Evolutionary conservation across 2,797 vertebrate genomes (phyloP).

Genomic region (Peromyscus eremicus): DNA sequence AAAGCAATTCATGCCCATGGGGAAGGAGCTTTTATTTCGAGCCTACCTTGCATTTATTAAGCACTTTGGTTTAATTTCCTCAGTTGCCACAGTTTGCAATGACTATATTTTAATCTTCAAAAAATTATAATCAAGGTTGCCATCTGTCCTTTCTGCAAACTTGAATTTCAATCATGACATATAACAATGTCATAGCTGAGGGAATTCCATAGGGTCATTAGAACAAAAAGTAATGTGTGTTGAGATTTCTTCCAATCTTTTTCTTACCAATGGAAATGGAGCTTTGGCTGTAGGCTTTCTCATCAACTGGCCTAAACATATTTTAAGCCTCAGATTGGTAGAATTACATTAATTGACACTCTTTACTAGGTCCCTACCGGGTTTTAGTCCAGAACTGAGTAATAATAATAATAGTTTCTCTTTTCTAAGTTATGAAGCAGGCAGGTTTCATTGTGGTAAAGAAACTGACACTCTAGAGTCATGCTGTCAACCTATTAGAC

Average conservation of each 20-base stretch:
- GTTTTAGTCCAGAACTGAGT: constrained; percentile 50
- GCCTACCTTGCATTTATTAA: constrained; percentile 71
- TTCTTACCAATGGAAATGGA: constrained; percentile 32
- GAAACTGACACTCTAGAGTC: constrained; percentile 20
- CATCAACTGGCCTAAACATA: constrained; percentile 59
- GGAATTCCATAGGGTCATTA: constrained; percentile 47
- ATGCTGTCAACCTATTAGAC: not conserved
- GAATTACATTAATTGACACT: constrained; percentile 66
- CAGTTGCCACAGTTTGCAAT: constrained; percentile 67
- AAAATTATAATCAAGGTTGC: constrained; percentile 70
- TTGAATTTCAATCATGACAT: constrained; percentile 72
- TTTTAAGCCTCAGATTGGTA: constrained; percentile 74
- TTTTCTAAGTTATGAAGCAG: constrained; percentile 47
- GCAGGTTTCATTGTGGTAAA: constrained; percentile 7
- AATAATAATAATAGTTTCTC: constrained; percentile 56
- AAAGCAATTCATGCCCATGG: constrained; percentile 64
- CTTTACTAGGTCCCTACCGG: constrained; percentile 23
- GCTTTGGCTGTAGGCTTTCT: constrained; percentile 66
- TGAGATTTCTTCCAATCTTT: constrained; percentile 45
- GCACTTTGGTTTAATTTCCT: constrained; percentile 72
- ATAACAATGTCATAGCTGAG: constrained; percentile 61
- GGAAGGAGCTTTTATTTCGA: constrained; percentile 45
- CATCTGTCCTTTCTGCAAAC: constrained; percentile 69
- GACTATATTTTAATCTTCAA: constrained; percentile 68
- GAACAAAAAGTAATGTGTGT: constrained; percentile 62